A percentile compares a stretch with the other conserved stretches of the same genome.
Conservation (phyloP, 1,140 invertebrate species). For the Drosophila obscura region DNA sequence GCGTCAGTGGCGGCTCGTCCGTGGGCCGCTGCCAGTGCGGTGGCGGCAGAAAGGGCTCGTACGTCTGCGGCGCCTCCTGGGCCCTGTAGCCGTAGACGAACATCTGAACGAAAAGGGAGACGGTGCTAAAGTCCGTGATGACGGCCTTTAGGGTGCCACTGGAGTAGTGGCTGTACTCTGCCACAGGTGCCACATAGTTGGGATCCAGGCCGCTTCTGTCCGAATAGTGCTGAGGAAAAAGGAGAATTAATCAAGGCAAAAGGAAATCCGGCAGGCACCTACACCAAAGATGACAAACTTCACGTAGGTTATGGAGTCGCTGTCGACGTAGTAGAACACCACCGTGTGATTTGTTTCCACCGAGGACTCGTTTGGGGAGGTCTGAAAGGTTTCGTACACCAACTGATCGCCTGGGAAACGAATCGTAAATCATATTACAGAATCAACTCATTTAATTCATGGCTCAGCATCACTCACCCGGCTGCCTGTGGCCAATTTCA, state of each 20-base stretch:
- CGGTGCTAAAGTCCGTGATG: conserved; percentile 57
- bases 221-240: conserved; percentile 32
- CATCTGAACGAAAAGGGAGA: conserved; percentile 68
- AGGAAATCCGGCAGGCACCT: conserved; percentile 27
- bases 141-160: conserved; percentile 59
- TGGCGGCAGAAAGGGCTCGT: conserved; percentile 55
- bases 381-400: conserved; percentile 61
- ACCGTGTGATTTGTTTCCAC: conserved; percentile 41
- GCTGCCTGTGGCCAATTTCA: conserved; percentile 61
- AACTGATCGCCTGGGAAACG: conserved; percentile 56
- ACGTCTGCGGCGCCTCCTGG: conserved; percentile 34
- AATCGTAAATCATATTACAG: not conserved
- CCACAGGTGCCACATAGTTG: conserved; percentile 47
- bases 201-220: conserved; percentile 7
- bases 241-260: not conserved
- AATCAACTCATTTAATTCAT: not conserved
- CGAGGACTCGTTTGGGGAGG: conserved; percentile 22
- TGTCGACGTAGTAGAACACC: conserved; percentile 73
- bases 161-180: conserved; percentile 69
- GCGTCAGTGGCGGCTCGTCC: conserved; percentile 13
- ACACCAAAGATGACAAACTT: conserved; percentile 72
- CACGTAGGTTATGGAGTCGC: conserved; percentile 67
- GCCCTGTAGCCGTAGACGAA: conserved; percentile 65
- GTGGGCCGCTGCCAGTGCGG: conserved; percentile 23
- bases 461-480: conserved; percentile 26